Conservation (phyloP, 2,888 invertebrate species). For the Pachymerium ferrugineum region DNA sequence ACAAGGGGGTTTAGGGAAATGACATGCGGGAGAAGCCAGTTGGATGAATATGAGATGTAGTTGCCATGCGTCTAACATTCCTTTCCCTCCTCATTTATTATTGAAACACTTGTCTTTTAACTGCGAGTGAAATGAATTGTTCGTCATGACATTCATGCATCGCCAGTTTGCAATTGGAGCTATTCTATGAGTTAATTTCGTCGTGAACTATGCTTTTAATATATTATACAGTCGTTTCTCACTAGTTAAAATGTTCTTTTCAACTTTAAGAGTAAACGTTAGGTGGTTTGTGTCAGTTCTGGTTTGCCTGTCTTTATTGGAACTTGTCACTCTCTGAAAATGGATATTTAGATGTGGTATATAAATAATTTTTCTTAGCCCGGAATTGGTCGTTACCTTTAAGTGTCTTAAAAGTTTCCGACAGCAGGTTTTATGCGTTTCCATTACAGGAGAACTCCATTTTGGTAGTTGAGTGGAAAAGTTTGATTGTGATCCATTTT, state of each 20-base stretch:
- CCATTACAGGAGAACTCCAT: not conserved
- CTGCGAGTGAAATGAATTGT: not conserved
- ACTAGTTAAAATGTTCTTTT: too few relatives aligned
- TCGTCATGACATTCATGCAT: not conserved
- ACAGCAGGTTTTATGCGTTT: not conserved
- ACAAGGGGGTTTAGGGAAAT: constrained; percentile 4
- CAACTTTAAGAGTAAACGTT: too few relatives aligned
- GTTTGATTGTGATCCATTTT: constrained; percentile 21
- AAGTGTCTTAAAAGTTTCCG: not conserved
- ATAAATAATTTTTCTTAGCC: not conserved
- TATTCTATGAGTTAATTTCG: not conserved
- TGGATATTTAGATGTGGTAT: not conserved
- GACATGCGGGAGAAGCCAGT: constrained; percentile 12
- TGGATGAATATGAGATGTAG: constrained; percentile 5
- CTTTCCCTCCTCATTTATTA: not conserved
- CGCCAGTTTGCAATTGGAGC: not conserved
- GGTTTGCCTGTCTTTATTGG: too few relatives aligned
- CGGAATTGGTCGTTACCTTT: not conserved
- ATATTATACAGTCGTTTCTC: too few relatives aligned
- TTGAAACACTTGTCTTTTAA: not conserved
- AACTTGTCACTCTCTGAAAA: too few relatives aligned
- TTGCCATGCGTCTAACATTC: not conserved
- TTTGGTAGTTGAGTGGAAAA: not conserved
- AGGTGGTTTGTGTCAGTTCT: too few relatives aligned
- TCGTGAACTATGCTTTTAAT: too few relatives aligned